Percentiles rank a stretch among this genome's conserved stretches.
Evolutionary conservation across 2,888 invertebrate genomes (phyloP).

Genomic region (Frankliniella intonsa): DNA sequence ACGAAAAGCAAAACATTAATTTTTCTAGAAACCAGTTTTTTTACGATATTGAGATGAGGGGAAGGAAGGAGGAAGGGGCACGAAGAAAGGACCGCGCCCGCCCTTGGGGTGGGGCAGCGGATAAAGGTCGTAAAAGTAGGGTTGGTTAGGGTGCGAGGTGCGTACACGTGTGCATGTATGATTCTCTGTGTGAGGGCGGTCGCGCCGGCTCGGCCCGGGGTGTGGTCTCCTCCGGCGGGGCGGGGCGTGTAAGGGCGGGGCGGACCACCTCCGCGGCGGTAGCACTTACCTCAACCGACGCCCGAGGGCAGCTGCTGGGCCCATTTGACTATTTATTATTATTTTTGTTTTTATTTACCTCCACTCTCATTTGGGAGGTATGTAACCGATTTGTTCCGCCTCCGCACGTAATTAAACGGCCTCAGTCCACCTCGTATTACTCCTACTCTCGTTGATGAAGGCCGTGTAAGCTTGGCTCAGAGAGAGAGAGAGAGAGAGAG

Average conservation of each 20-base stretch:
- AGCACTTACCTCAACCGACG: not conserved
- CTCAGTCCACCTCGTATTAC: too few species aligned
- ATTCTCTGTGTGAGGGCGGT: not conserved
- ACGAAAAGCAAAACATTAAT: not conserved
- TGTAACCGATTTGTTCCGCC: slow-evolving; percentile 24
- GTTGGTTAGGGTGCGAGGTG: not conserved
- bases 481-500: not conserved
- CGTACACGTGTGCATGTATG: slow-evolving; percentile 4
- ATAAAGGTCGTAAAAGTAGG: not conserved
- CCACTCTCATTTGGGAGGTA: slow-evolving; percentile 7
- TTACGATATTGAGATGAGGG: not conserved
- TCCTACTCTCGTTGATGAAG: not conserved
- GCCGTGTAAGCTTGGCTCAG: not conserved
- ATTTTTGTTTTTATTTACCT: not conserved
- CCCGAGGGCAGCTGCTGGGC: not conserved
- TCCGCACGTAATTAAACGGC: not conserved
- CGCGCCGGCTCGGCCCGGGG: not conserved
- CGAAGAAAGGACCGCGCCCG: not conserved
- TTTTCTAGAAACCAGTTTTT: too few species aligned
- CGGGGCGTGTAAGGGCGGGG: not conserved
- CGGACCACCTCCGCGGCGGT: slow-evolving; percentile 11
- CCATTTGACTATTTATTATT: not conserved
- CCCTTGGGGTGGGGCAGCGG: not conserved
- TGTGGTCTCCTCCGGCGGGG: not conserved
- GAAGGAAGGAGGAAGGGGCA: not conserved